A percentile compares a stretch with the other conserved stretches of the same genome.
Conservation (phyloP, 2,797 vertebrate genomes). For the Smutsia gigantea region DNA sequence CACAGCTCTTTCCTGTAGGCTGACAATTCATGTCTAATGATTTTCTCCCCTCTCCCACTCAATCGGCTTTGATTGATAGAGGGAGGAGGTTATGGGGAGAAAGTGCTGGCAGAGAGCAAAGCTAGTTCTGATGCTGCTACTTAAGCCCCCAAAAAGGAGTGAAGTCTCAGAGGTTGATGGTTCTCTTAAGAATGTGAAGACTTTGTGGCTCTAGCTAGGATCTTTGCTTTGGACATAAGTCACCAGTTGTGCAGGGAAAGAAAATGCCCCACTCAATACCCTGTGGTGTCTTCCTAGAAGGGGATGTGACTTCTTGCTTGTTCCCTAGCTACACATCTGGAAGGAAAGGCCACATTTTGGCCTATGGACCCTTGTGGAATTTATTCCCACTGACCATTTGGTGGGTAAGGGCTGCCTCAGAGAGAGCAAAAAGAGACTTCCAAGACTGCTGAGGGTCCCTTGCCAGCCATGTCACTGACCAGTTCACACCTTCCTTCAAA, state of each 20-base stretch:
- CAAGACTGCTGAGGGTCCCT: rapidly evolving
- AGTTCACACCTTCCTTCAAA: background rate
- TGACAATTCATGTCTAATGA: background rate
- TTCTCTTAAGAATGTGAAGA: background rate
- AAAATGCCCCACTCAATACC: background rate
- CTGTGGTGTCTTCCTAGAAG: background rate
- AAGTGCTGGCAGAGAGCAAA: background rate
- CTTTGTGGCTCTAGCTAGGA: background rate
- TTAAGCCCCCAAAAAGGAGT: background rate
- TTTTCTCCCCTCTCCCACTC: background rate
- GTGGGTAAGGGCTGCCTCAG: background rate
- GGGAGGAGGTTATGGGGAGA: background rate
- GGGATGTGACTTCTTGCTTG: background rate
- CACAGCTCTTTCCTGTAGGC: background rate
- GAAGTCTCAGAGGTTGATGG: background rate
- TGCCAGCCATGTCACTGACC: too few species aligned
- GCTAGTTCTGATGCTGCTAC: background rate
- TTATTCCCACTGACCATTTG: constrained; percentile 15
- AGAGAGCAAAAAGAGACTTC: background rate
- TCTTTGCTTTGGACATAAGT: background rate
- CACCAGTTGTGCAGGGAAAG: background rate
- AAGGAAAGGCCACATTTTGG: background rate
- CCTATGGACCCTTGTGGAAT: background rate
- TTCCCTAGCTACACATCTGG: background rate
- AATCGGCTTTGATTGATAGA: background rate